phyloP scores from a whole-genome alignment of 2,797 vertebrate species.

The Kryptolebias ocellatus region DNA sequence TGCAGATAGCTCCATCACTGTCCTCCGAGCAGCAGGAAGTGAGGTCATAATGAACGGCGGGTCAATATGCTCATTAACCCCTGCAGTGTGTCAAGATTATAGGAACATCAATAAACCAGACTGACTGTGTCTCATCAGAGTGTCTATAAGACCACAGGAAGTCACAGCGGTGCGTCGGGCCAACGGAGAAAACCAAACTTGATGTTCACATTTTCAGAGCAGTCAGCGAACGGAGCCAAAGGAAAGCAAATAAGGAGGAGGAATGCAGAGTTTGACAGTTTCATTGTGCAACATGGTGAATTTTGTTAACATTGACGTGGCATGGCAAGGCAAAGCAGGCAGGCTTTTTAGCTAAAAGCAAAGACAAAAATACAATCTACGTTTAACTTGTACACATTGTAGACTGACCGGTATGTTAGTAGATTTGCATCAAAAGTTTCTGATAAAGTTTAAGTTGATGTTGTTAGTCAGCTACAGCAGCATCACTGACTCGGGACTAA shows the following conservation, averaged over 20 bases:
- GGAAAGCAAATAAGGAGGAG: not conserved
- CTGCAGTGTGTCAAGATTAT: conserved; percentile 71
- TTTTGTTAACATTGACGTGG: conserved; percentile 46
- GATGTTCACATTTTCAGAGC: conserved; percentile 27
- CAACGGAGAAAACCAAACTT: conserved; percentile 21
- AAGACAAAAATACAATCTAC: not conserved
- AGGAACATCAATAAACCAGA: conserved; percentile 69
- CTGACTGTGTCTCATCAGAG: conserved; percentile 47
- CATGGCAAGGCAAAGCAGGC: conserved; percentile 72
- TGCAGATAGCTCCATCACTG: conserved; percentile 23
- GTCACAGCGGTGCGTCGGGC: conserved; percentile 39
- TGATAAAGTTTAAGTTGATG: not conserved
- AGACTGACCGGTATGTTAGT: not conserved
- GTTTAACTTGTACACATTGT: not conserved
- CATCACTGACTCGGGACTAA: too few relatives aligned
- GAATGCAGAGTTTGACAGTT: not conserved
- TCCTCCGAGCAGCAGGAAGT: conserved; percentile 75
- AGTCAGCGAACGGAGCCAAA: conserved; percentile 1
- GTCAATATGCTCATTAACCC: conserved; percentile 78
- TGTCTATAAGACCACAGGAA: conserved; percentile 44
- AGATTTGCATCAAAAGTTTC: not conserved
- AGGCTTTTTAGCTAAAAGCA: conserved; percentile 58
- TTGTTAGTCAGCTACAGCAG: not conserved
- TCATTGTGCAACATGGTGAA: conserved; percentile 1
- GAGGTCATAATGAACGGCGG: conserved; percentile 72